A percentile compares a stretch with the other conserved stretches of the same genome.
These are phyloP conservation scores for Burhinus oedicnemus DNA, from an alignment of 2,113 vertebrate genomes.

Conservation along the genomic window DNA sequence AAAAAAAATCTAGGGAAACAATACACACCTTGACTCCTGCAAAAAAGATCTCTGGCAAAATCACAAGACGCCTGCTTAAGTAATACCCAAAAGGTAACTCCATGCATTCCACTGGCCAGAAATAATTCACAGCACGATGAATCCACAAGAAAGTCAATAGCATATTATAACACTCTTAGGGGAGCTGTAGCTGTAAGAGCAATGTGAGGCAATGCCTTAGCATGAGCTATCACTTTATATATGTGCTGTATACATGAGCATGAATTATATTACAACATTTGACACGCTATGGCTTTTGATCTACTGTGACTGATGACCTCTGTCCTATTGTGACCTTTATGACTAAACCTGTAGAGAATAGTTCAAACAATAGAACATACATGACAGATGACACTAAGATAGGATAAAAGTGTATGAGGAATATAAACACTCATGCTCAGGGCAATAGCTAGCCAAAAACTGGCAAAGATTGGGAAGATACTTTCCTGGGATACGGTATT, in stretches of 20 bases:
- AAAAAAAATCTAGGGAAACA: slow-evolving; percentile 49
- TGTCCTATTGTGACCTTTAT: slow-evolving; percentile 57
- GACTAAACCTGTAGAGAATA: slow-evolving; percentile 30
- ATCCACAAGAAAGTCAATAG: slow-evolving; percentile 66
- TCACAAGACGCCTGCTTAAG: slow-evolving; percentile 68
- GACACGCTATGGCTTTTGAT: slow-evolving; percentile 48
- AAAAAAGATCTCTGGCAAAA: slow-evolving; percentile 75
- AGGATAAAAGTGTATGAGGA: neutral
- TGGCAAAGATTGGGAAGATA: neutral
- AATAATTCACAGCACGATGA: slow-evolving; percentile 73
- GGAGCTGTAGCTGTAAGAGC: slow-evolving; percentile 61
- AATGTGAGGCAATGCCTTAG: slow-evolving; percentile 51
- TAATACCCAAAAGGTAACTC: slow-evolving; percentile 72
- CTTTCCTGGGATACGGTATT: neutral
- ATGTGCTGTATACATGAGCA: slow-evolving; percentile 34
- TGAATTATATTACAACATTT: slow-evolving; percentile 55
- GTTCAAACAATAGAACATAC: slow-evolving; percentile 37
- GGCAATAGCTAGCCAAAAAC: neutral
- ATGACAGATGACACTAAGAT: slow-evolving; percentile 26
- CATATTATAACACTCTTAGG: slow-evolving; percentile 68
- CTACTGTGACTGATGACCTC: slow-evolving; percentile 34
- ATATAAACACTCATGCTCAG: neutral
- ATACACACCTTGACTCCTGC: slow-evolving; percentile 73
- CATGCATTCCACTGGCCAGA: slow-evolving; percentile 65
- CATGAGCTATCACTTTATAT: slow-evolving; percentile 44